Evolutionary conservation across 1,140 invertebrate genomes (phyloP).

Genomic region (Coenobita brevimanus): DNA sequence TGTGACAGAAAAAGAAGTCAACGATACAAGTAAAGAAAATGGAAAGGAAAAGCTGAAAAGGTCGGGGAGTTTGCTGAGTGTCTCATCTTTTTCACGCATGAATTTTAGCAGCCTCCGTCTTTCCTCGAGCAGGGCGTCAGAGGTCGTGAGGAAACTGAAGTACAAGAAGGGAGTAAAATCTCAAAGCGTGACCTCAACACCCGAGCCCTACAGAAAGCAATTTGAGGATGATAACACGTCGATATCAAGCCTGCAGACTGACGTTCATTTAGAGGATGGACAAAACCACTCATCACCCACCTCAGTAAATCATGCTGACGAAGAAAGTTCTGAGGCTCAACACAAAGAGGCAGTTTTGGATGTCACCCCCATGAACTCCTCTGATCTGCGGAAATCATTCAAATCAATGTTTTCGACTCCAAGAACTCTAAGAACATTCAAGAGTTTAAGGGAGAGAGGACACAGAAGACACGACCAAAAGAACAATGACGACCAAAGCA

Average conservation of each 20-base stretch:
- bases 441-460: slow-evolving; percentile 17
- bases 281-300: neutral
- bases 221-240: neutral
- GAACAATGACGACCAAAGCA: neutral
- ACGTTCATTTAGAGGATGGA: neutral
- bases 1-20: neutral
- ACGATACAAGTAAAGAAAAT: neutral
- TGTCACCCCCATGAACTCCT: neutral
- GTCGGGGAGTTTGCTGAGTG: slow-evolving; percentile 38
- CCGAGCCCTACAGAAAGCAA: slow-evolving; percentile 13
- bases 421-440: slow-evolving; percentile 39
- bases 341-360: neutral
- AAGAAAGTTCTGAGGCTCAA: neutral
- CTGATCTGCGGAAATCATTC: slow-evolving; percentile 5
- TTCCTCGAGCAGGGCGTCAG: slow-evolving; percentile 34
- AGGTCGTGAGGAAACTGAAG: slow-evolving; percentile 26
- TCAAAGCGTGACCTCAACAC: slow-evolving; percentile 8
- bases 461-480: neutral
- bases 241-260: neutral
- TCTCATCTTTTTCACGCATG: slow-evolving; percentile 25
- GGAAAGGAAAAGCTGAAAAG: slow-evolving; percentile 21
- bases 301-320: neutral
- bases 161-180: neutral
- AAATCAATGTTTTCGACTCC: slow-evolving; percentile 26
- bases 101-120: slow-evolving; percentile 24